phyloP scores from a whole-genome alignment of 2,113 vertebrate genomes.

The Pipa parva region DNA sequence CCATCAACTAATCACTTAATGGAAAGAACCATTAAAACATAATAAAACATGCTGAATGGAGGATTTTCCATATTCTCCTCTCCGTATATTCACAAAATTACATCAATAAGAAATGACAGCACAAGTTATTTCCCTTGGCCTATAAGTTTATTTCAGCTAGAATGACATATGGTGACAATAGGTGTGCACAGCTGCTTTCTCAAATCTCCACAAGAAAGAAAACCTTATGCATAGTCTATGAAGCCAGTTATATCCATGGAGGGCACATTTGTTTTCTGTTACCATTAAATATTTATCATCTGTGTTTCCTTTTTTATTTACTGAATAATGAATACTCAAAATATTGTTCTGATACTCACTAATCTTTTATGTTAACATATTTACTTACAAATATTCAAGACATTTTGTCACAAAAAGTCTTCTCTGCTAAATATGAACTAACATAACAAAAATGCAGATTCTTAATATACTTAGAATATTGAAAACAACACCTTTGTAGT shows the following conservation, averaged over 20 bases:
- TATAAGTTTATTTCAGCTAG: constrained; percentile 37
- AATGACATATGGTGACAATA: constrained; percentile 43
- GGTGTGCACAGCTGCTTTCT: constrained; percentile 39
- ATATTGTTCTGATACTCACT: too few species aligned
- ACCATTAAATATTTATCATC: constrained; percentile 33
- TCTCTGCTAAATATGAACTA: too few species aligned
- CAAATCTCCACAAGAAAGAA: constrained; percentile 20
- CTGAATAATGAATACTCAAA: too few species aligned
- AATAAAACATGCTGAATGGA: not conserved
- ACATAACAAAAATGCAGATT: too few species aligned
- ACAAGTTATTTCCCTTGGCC: constrained; percentile 34
- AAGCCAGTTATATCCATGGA: constrained; percentile 21
- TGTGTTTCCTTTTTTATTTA: too few species aligned
- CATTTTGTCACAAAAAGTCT: too few species aligned
- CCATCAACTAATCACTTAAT: not conserved
- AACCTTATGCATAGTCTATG: constrained; percentile 22
- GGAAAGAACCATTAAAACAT: not conserved
- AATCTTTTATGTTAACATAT: too few species aligned
- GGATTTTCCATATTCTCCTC: constrained; percentile 18
- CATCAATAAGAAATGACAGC: constrained; percentile 38
- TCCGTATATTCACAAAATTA: constrained; percentile 29
- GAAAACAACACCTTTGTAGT: too few species aligned
- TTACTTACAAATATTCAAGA: too few species aligned
- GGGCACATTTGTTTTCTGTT: constrained; percentile 13
- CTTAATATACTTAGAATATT: too few species aligned